phyloP scores from a whole-genome alignment of 1,140 invertebrate species.

The Habropoda laboriosa region DNA sequence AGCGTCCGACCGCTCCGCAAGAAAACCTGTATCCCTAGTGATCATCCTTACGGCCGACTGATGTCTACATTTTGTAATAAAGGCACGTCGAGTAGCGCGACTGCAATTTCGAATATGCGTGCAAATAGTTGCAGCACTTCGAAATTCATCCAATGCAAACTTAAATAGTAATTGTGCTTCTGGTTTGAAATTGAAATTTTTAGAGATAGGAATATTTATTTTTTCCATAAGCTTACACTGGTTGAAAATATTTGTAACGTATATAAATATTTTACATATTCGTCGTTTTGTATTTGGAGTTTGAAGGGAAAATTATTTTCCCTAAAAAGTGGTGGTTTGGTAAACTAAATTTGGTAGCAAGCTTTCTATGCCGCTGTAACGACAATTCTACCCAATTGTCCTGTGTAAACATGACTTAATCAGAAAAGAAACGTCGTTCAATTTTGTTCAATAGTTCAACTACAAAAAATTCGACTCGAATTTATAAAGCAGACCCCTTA shows the following conservation, averaged over 20 bases:
- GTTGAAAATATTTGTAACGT: too few relatives aligned
- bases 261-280: too few relatives aligned
- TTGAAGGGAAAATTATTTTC: too few relatives aligned
- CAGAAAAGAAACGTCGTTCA: too few relatives aligned
- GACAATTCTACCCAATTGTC: too few relatives aligned
- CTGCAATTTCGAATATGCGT: slow-evolving; percentile 6
- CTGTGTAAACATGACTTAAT: too few relatives aligned
- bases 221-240: too few relatives aligned
- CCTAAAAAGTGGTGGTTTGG: too few relatives aligned
- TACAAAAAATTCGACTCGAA: not conserved
- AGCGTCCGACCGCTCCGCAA: not conserved
- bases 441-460: too few relatives aligned
- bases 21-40: not conserved
- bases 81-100: not conserved
- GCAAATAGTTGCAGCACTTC: not conserved
- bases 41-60: not conserved
- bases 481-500: not conserved
- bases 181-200: not conserved
- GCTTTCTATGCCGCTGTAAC: too few relatives aligned
- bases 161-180: not conserved
- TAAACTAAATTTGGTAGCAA: too few relatives aligned
- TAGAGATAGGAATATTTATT: not conserved
- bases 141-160: not conserved
- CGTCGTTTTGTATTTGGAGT: too few relatives aligned
- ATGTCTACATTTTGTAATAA: slow-evolving; percentile 36